These are phyloP conservation scores for Drosophila emarginata DNA, from an alignment of 2,888 invertebrate species.

Conservation along the genomic window DNA sequence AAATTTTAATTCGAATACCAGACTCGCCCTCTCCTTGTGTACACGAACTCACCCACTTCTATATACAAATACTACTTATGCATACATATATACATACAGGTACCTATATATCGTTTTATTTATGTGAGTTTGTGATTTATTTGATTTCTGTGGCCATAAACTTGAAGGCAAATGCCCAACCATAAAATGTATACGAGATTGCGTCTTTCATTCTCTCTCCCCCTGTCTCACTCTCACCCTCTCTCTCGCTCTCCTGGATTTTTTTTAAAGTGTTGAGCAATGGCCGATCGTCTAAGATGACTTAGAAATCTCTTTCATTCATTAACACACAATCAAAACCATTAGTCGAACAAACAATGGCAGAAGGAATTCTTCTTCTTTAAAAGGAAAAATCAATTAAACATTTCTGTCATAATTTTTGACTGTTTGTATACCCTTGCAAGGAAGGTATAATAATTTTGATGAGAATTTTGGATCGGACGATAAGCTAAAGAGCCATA, in stretches of 20 bases:
- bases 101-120: conserved; percentile 41
- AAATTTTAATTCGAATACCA: conserved; percentile 78
- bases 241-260: conserved; percentile 25
- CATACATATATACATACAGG: background rate
- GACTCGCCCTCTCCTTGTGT: conserved; percentile 52
- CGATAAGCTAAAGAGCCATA: no score
- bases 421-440: no score
- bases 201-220: conserved; percentile 35
- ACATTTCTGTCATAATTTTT: conserved; percentile 63
- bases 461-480: no score
- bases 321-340: conserved; percentile 75
- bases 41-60: conserved; percentile 17
- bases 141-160: conserved; percentile 77
- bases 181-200: conserved; percentile 53
- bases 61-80: conserved; percentile 1
- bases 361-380: conserved; percentile 36
- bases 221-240: conserved; percentile 25
- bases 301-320: conserved; percentile 46
- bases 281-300: conserved; percentile 43
- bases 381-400: conserved; percentile 61
- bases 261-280: conserved; percentile 52
- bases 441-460: no score
- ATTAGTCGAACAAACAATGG: conserved; percentile 59
- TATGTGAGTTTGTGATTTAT: conserved; percentile 76
- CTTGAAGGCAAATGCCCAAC: conserved; percentile 31